phyloP scores from a whole-genome alignment of 2,888 invertebrate genomes.

The Dendrolimus houi region DNA sequence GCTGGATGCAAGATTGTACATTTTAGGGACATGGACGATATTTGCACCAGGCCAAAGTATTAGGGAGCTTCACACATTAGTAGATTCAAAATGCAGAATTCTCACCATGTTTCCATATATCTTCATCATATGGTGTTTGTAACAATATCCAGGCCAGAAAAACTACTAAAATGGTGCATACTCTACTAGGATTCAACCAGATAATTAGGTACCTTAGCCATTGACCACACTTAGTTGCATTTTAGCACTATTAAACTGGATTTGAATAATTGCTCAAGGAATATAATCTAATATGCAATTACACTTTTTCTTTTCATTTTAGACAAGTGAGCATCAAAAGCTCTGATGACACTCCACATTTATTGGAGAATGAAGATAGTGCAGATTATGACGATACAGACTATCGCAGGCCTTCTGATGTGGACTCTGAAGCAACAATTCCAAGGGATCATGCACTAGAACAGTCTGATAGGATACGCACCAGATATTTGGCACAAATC shows the following conservation, averaged over 20 bases:
- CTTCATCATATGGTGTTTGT: no score
- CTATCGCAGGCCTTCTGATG: constrained; percentile 24
- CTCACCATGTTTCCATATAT: no score
- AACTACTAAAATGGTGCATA: no score
- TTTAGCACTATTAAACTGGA: constrained; percentile 1
- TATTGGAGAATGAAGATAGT: constrained; percentile 50
- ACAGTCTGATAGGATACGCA: constrained; percentile 65
- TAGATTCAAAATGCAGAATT: no score
- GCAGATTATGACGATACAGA: constrained; percentile 54
- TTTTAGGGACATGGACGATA: no score
- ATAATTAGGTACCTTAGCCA: no score
- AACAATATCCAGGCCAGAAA: no score
- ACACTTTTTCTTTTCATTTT: constrained; percentile 12
- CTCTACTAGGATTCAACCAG: no score
- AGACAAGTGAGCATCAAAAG: constrained; percentile 18
- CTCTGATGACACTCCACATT: constrained; percentile 52
- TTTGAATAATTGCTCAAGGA: not conserved
- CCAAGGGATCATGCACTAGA: constrained; percentile 37
- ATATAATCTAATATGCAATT: no score
- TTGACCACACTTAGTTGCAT: not conserved
- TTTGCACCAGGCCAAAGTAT: no score
- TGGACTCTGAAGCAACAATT: constrained; percentile 17
- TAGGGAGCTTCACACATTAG: no score
- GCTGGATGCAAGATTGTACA: no score
- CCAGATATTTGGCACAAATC: constrained; percentile 65